Evolutionary conservation across 2,113 vertebrate genomes (phyloP), one percentile per base, ranked within the genome.

Genomic region (Hippocampus mohnikei): DNA sequence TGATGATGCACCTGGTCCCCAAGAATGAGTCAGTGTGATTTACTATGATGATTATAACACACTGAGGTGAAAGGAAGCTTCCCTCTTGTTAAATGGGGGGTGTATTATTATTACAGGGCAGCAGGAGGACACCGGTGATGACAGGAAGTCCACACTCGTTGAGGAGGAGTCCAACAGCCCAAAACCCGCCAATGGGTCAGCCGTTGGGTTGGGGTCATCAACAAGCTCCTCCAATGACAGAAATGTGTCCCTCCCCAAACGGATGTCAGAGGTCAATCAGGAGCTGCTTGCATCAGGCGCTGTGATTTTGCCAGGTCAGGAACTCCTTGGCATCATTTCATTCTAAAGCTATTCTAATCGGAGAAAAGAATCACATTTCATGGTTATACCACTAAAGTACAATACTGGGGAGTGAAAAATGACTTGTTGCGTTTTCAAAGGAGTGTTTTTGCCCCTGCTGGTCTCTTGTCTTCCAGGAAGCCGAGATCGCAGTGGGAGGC

Each of bases 261-360:
- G 82, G 40, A 78, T 87, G 63, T 86, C 92, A 66, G 91, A 91
- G 55, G 76, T 93, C 74, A 91, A 88, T 73, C 86, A 87, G 42
- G 91, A 92, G 40, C 88, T 94, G 72, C 88, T 95, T 61, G 78
- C 84, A n/a, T 94, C 93, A 0, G 93, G 91, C 5, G 89, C 88
- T 18, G 37, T 93, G 65, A 82, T 82, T 9, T 74, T 94, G 29
- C 92, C 93, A 73, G 94, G 94, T 95, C 79, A 72, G 65, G 25
- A 77, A 7, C 23, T 52, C 21, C 29, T 23, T 33, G 65, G 66
- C 12, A 29, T 41, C 10, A 25, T 53, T 68, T 23, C 20, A 15
- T 37, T n/a, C 29, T 42, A 25, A 25, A 73, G 10, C 27, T 41
- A 27, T 2, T 66, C 33, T 53, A 68, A 21, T 44, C 65, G 7